Conservation (phyloP, 2,888 invertebrate genomes). For the Cantharis lateralis region DNA sequence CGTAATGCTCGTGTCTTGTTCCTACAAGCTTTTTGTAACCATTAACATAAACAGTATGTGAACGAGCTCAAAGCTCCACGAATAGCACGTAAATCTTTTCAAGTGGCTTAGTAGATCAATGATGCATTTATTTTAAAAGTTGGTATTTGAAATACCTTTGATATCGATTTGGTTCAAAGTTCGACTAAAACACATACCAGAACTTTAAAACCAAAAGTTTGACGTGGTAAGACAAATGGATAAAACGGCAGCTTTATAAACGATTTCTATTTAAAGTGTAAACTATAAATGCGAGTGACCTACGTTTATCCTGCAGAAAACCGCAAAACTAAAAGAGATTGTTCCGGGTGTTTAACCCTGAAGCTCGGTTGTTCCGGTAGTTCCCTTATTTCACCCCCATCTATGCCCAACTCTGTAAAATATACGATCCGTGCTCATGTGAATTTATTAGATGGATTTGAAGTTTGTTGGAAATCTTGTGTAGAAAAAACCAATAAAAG, state of each 20-base stretch:
- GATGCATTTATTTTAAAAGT: conserved; percentile 29
- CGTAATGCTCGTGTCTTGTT: conserved; percentile 44
- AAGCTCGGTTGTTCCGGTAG: conserved; percentile 37
- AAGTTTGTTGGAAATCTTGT: conserved; percentile 36
- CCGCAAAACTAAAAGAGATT: conserved; percentile 48
- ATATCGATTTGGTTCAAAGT: conserved; percentile 14
- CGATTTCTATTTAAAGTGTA: conserved; percentile 30
- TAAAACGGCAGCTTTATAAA: conserved; percentile 9
- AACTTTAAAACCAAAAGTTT: conserved; percentile 10
- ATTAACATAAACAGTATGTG: conserved; percentile 44
- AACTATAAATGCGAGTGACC: conserved; percentile 42
- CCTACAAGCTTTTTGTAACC: conserved; percentile 44
- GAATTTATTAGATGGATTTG: conserved; percentile 42
- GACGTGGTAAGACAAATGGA: conserved; percentile 15
- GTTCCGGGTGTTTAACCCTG: conserved; percentile 47
- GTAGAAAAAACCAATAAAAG: conserved; percentile 40
- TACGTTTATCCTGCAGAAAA: conserved; percentile 43
- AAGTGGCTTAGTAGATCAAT: conserved; percentile 23
- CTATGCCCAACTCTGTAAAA: conserved; percentile 30
- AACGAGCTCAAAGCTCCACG: conserved; percentile 34
- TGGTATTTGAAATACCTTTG: conserved; percentile 9
- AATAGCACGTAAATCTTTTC: conserved; percentile 36
- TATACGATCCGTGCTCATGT: conserved; percentile 38
- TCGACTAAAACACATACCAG: background rate
- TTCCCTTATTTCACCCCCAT: conserved; percentile 24